Base-by-base conservation (phyloP, 2,888 invertebrate genomes). In the Rhogogaster chlorosoma region DNA sequence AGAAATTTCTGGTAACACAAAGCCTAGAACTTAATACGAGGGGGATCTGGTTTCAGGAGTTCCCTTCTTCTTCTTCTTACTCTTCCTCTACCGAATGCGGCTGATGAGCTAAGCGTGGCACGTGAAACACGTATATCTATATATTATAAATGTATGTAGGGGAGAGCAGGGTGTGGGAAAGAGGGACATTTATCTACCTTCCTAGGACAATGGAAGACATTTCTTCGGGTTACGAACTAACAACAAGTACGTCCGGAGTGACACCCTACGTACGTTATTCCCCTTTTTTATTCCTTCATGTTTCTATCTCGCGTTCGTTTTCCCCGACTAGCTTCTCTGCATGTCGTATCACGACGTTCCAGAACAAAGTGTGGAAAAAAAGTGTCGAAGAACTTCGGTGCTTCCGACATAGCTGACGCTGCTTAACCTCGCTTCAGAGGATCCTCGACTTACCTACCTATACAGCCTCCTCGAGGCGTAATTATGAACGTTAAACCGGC, bases 281-380 rank as follows among this genome's bases (percentile, higher is more conserved):
- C 42, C 10, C n/a, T n/a, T 36, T n/a, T 70, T 61, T 12, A n/a
- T 29, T 22, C 5, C 67, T 32, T 32, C 1, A 15, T 15, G 18
- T 61, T 26, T 70, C 9, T 32, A 15, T 70, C 32, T 70, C 32
- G 36, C 70, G 2, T 70, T 36, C 26, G 70, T 18, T 70, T 26
- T 7, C 9, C 29, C 22, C 71, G 2, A 3, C 9, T 10, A 10
- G 18, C 18, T 53, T 18, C 38, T 32, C 61, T 57, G 36, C 80
- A 80, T 80, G 80, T 80, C 80, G 80, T 80, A 80, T 80, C 80
- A 18, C 80, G 80, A 80, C 29, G n/a, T 61, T 80, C 22, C 57
- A 38, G 80, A 61, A 61, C 38, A 80, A 61, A 80, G 80, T 80
- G 80, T 80, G 57, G 80, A n/a, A 38, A 75, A 45, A 49, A 77